These are phyloP conservation scores for Brachionus calyciflorus DNA, from an alignment of 1,140 invertebrate genomes.

Conservation along the genomic window DNA sequence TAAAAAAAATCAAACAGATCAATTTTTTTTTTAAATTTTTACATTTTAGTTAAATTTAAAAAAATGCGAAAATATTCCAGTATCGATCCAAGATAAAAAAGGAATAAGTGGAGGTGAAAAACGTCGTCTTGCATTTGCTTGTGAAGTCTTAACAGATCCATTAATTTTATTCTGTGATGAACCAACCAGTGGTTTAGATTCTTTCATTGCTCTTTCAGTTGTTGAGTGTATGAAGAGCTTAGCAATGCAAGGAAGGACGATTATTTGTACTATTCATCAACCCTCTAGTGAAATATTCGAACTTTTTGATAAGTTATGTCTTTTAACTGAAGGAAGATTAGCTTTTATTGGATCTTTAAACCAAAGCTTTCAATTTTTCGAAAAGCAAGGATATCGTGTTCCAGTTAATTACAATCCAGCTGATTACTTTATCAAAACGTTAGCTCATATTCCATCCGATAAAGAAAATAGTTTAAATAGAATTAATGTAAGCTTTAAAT, in stretches of 20 bases:
- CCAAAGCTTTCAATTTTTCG: constrained; percentile 77
- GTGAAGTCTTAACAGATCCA: constrained; percentile 89
- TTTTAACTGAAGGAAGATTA: constrained; percentile 85
- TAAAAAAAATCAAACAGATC: background rate
- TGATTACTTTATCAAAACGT: constrained; percentile 85
- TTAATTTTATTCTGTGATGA: constrained; percentile 94
- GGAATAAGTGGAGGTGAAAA: constrained; percentile 92
- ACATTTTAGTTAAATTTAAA: constrained; percentile 71
- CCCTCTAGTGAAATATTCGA: constrained; percentile 88
- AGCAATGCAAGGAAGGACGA: constrained; percentile 80
- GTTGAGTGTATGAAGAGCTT: constrained; percentile 69
- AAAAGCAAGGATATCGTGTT: constrained; percentile 59
- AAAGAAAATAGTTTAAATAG: constrained; percentile 66
- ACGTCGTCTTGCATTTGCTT: constrained; percentile 89
- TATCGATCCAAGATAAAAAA: constrained; percentile 65
- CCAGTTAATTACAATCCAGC: constrained; percentile 85
- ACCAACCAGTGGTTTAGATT: constrained; percentile 87
- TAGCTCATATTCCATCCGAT: constrained; percentile 79
- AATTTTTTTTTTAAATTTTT: background rate
- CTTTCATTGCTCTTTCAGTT: constrained; percentile 85
- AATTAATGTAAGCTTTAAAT: constrained; percentile 44
- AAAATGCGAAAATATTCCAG: constrained; percentile 67
- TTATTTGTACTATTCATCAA: constrained; percentile 91
- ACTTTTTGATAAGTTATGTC: constrained; percentile 80
- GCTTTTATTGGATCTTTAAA: constrained; percentile 79